Evolutionary conservation across 2,888 invertebrate species (phyloP).

Genomic region (Cataglyphis altisquamis): DNA sequence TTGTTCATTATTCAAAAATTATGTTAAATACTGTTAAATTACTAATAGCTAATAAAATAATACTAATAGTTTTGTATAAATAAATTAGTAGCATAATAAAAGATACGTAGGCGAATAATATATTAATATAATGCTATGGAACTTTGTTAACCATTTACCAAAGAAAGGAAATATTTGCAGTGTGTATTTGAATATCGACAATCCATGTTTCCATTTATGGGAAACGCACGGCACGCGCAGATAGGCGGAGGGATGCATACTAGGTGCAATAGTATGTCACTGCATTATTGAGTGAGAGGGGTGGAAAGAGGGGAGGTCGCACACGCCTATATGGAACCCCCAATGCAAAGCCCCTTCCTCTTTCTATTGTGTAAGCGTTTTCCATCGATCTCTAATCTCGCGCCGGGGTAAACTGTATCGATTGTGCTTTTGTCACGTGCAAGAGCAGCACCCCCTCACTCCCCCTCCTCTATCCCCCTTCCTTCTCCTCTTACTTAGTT

Average conservation of each 20-base stretch:
- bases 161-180: conserved; percentile 13
- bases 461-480: not conserved
- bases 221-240: conserved; percentile 15
- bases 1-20: not conserved
- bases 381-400: conserved; percentile 80
- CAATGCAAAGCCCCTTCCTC: conserved; percentile 61
- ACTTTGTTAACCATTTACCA: conserved; percentile 1
- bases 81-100: not conserved
- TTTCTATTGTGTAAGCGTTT: conserved; percentile 72
- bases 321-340: conserved; percentile 75
- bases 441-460: conserved; percentile 15
- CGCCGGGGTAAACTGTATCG: conserved; percentile 73
- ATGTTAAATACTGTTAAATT: not conserved
- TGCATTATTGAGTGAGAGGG: conserved; percentile 53
- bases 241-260: conserved; percentile 4
- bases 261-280: conserved; percentile 61
- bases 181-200: conserved; percentile 8
- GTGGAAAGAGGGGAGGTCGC: conserved; percentile 57
- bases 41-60: not conserved
- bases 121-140: not conserved
- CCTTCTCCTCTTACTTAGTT: not conserved
- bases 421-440: conserved; percentile 71
- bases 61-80: not conserved
- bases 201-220: conserved; percentile 16
- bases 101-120: not conserved